phyloP scores from a whole-genome alignment of 2,888 invertebrate genomes.

The Pegoplata infirma region DNA sequence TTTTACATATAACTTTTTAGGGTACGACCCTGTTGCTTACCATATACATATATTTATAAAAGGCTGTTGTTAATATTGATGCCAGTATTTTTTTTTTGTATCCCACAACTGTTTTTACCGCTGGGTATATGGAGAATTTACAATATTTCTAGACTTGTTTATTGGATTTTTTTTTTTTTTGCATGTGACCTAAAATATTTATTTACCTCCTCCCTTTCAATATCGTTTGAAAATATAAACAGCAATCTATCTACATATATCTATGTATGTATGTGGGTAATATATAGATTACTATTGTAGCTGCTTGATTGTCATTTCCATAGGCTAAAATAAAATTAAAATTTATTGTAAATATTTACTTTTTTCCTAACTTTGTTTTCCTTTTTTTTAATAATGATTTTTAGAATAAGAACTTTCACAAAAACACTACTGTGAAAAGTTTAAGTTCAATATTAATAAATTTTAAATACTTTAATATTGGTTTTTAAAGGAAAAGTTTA shows the following conservation, averaged over 20 bases:
- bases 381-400: too few species aligned
- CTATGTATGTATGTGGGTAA: background rate
- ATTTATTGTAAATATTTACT: conserved; percentile 23
- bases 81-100: conserved; percentile 3
- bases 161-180: background rate
- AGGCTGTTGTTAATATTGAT: background rate
- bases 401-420: too few species aligned
- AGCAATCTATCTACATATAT: too few species aligned
- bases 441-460: too few species aligned
- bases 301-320: background rate
- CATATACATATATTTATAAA: background rate
- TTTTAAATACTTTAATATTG: too few species aligned
- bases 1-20: too few species aligned
- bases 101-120: background rate
- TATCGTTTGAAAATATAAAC: background rate
- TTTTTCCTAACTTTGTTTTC: background rate
- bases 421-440: too few species aligned
- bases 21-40: background rate
- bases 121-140: conserved; percentile 7
- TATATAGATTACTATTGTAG: background rate
- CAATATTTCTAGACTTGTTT: conserved; percentile 28
- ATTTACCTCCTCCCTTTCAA: background rate
- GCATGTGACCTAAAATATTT: background rate
- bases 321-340: conserved; percentile 11
- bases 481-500: too few species aligned